Base-by-base conservation (phyloP, 1,140 invertebrate genomes). In the Paralvinella palmiformis region DNA sequence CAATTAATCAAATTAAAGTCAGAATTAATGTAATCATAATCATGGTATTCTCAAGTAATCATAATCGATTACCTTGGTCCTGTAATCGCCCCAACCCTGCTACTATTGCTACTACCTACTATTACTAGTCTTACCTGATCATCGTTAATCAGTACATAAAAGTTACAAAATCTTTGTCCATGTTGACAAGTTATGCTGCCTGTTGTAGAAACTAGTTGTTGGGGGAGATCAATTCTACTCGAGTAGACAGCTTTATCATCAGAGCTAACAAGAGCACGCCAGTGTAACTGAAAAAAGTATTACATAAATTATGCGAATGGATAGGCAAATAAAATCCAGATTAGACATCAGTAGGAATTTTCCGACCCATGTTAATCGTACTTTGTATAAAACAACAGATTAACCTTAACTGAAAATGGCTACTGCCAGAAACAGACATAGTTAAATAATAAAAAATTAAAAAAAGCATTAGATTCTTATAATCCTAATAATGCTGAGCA, bases 51-150 rank as follows among this genome's bases (percentile, higher is more conserved):
- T 27, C 24, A 52, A 22, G 10, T 1, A 20, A 15, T 7, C 17
- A 3, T 29, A 52, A 10, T 7, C 17, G 31, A 22, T 27, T 52
- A 52, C 48, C n/a, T n/a, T n/a, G 20, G 31, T 27, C 24, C 20
- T 22, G 31, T 10, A n/a, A 13, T 41, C 37, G 37, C 37, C 10
- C 10, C 37, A 41, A n/a, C 10, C 10, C 37, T 27, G n/a, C n/a
- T n/a, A n/a, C n/a, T n/a, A n/a, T n/a, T n/a, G n/a, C n/a, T n/a
- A n/a, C n/a, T n/a, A n/a, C n/a, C n/a, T n/a, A n/a, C n/a, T n/a
- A n/a, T n/a, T n/a, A n/a, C n/a, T n/a, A n/a, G n/a, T 31, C 55
- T 57, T 20, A 76, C 75, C 22, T 68, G 5, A 65, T 78, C 75
- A 67, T 77, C 66, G 5, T 62, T 67, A 1, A 77, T 61, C 1